Percentiles rank a stretch among this genome's conserved stretches.
Evolutionary conservation across 2,797 vertebrate species (phyloP).

Genomic region (Tokudaia tokunoshimensis): DNA sequence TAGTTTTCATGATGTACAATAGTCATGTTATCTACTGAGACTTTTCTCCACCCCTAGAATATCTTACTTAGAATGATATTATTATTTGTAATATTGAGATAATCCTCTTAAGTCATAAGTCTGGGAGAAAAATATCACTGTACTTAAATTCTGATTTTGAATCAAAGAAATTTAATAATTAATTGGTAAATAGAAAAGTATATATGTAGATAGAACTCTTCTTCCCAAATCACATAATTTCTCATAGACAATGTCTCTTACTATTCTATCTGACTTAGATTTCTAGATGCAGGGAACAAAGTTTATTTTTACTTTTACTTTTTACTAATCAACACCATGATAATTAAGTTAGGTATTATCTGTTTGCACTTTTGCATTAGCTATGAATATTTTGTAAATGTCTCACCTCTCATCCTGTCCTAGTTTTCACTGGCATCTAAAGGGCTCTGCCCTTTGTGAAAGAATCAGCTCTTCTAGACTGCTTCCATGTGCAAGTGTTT

Average conservation of each 20-base stretch:
- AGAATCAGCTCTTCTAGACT: not conserved
- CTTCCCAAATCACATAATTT: not conserved
- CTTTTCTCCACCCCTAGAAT: not conserved
- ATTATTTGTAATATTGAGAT: not conserved
- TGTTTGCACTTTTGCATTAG: slow-evolving; percentile 30
- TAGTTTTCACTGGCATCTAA: not conserved
- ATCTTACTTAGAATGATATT: not conserved
- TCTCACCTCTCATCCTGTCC: not conserved
- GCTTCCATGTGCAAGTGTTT: not conserved
- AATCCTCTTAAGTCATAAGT: not conserved
- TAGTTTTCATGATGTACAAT: not conserved
- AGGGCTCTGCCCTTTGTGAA: not conserved
- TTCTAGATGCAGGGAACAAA: not conserved
- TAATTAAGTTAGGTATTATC: not conserved
- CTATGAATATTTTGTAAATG: not conserved
- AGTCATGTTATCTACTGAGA: not conserved
- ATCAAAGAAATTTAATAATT: not conserved
- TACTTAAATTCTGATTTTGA: slow-evolving; percentile 53
- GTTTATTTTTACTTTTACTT: not conserved
- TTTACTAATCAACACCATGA: slow-evolving; percentile 1
- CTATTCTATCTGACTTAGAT: slow-evolving; percentile 13
- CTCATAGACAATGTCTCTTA: not conserved
- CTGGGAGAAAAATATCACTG: not conserved
- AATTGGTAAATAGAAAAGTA: not conserved
- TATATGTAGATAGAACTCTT: not conserved